Base-by-base conservation (phyloP, 2,113 vertebrate species). In the Upupa epops region DNA sequence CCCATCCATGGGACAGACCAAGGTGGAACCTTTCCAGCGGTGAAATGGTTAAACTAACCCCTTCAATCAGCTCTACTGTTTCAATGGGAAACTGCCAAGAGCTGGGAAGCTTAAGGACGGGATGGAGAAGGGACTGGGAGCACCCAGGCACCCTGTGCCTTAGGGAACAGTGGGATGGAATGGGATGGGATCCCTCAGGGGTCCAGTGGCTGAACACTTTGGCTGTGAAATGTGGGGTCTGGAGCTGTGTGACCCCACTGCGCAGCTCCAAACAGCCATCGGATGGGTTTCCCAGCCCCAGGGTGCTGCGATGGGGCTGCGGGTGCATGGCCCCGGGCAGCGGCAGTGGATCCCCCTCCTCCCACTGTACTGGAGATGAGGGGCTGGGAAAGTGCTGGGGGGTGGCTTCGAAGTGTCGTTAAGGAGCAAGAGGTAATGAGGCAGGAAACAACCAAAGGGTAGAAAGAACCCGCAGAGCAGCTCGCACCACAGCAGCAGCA, bases 341-440 rank as follows among this genome's bases (percentile, higher is more conserved):
- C 8, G 14, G 1, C 48, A n/a, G 31, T 1, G 3, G 54, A 83
- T 15, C 24, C 31, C 17, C 13, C n/a, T 83, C 28, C 63, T 36
- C 48, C 0, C 10, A 5, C n/a, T 26, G 2, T 0, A 1, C 20
- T 1, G 4, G n/a, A 56, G 28, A 3, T 0, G 14, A 46, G 49
- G 37, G 66, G 52, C 52, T 0, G 13, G 58, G 51, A 36, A 68
- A 28, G 40, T 13, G 71, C 32, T 79, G 59, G 7, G 56, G 63
- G 65, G 34, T 55, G 70, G 11, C 75, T 88, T 45, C 83, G 17
- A 29, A 5, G 8, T 3, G 83, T 45, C 91, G 48, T 95, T 94
- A 94, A 94, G 61, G 26, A 61, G 7, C 26, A 15, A 2, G 37
- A 91, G 58, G 4, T 89, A 96, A 94, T 82, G 95, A 95, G 82